Base-by-base conservation (phyloP, 1,140 invertebrate species). In the Danaus plexippus region DNA sequence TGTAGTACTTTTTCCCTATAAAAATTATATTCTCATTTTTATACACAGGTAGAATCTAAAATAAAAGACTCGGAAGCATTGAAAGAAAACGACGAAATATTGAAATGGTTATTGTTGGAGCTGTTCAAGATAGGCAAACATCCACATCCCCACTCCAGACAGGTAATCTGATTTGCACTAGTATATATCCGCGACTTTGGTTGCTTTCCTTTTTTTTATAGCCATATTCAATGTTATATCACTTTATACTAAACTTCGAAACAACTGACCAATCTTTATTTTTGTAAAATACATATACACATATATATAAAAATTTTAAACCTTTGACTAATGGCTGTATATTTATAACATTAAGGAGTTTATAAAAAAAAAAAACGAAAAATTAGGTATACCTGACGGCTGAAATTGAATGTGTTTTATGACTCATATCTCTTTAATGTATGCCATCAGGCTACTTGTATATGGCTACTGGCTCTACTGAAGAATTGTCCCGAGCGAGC, bases 71-170 rank as follows among this genome's bases (percentile, higher is more conserved):
- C 56, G 1, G 77, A 82, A n/a, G 79, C 87, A 3, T 68, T 87
- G 22, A 77, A 88, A 52, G 83, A 89, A 60, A 90, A 90, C 57
- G 89, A 92, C 62, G 78, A 89, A 51, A 72, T 90, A 3, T 83
- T 96, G 10, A 88, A 90, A 46, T 91, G 91, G 87, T 87, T 96
- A 47, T 71, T 96, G 5, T 87, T 89, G 43, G 88, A 93, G 67
- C 79, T 97, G 12, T 89, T 97, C 41, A 89, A 89, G 43, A 89
- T 92, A 59, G 90, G 93, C 0, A 80, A 81, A 62, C 90, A 92
- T 68, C 89, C 92, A 0, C 96, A 98, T 89, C 96, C 95, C 6
- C 94, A 96, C 77, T 92, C 94, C 6, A 90, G 95, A 87, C 95
- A 97, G 89, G 94, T 87, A 61, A 60, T 59, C 48, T 12, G n/a